These are phyloP conservation scores for Sebastes fasciatus DNA, from an alignment of 2,113 vertebrate species.

Conservation along the genomic window DNA sequence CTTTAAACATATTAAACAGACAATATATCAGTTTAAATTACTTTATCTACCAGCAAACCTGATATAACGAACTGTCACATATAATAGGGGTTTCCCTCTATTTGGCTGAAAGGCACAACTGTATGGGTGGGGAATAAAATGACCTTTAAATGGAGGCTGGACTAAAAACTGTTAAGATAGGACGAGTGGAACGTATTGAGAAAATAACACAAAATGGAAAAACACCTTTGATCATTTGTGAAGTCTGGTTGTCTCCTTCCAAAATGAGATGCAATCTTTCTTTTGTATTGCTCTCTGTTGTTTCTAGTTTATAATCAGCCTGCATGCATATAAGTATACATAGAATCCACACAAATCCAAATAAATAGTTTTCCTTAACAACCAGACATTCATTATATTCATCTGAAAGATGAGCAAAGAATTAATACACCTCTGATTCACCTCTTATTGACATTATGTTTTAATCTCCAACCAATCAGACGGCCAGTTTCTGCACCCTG, in stretches of 20 bases:
- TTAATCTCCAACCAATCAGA: slow-evolving; percentile 71
- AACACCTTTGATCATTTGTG: neutral
- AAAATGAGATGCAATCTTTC: neutral
- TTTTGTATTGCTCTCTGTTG: neutral
- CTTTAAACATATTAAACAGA: neutral
- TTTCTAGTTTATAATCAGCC: neutral
- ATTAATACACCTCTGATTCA: neutral
- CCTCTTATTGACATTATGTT: neutral
- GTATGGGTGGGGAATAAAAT: neutral
- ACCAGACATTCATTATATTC: neutral
- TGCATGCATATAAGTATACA: neutral
- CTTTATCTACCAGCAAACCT: neutral
- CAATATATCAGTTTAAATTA: too few species aligned
- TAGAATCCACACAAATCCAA: neutral
- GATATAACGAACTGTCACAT: neutral
- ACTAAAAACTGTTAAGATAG: neutral
- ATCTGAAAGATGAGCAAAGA: neutral
- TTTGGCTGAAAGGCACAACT: neutral
- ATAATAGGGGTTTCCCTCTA: neutral
- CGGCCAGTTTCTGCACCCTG: slow-evolving; percentile 87
- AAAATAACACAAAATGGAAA: neutral
- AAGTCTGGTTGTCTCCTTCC: neutral
- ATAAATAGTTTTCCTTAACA: too few species aligned
- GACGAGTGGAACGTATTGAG: neutral
- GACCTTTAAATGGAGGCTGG: neutral